Conservation (phyloP, 2,888 invertebrate genomes). For the Chydorus sphaericus region DNA sequence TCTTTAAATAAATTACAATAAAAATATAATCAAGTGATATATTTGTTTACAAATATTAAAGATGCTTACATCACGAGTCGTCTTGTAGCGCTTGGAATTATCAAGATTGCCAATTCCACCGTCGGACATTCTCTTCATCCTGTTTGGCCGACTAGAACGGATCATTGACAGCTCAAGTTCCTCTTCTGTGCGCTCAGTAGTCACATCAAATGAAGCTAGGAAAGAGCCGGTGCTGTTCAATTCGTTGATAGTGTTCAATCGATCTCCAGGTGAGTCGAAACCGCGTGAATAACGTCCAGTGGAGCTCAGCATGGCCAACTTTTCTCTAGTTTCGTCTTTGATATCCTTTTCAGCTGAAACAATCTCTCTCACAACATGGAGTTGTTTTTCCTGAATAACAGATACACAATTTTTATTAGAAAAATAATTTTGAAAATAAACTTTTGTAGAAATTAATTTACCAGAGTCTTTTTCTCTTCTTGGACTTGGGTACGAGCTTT, state of each 20-base stretch:
- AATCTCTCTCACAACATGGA: slow-evolving; percentile 55
- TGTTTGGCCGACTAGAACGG: not conserved
- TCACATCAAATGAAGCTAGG: slow-evolving; percentile 3
- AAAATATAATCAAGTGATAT: too few species aligned
- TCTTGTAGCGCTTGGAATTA: slow-evolving; percentile 6
- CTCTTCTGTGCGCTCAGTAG: slow-evolving; percentile 8
- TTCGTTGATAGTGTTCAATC: slow-evolving; percentile 10
- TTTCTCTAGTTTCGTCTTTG: slow-evolving; percentile 65
- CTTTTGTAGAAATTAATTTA: slow-evolving; percentile 26
- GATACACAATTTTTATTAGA: too few species aligned
- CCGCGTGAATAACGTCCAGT: slow-evolving; percentile 27
- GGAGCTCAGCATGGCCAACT: slow-evolving; percentile 58
- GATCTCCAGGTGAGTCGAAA: slow-evolving; percentile 1
- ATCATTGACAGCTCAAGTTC: slow-evolving; percentile 5
- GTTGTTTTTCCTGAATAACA: slow-evolving; percentile 48
- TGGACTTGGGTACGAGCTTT: slow-evolving; percentile 50
- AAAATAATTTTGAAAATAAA: not conserved
- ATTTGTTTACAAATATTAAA: slow-evolving; percentile 24
- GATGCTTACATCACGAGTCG: slow-evolving; percentile 15
- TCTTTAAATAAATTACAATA: too few species aligned
- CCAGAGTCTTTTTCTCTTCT: slow-evolving; percentile 55
- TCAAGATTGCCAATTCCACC: not conserved
- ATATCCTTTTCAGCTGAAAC: slow-evolving; percentile 54
- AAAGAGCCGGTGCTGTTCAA: slow-evolving; percentile 6
- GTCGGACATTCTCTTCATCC: slow-evolving; percentile 55